Evolutionary conservation across 2,113 vertebrate species (phyloP).

Genomic region (Antennarius striatus): DNA sequence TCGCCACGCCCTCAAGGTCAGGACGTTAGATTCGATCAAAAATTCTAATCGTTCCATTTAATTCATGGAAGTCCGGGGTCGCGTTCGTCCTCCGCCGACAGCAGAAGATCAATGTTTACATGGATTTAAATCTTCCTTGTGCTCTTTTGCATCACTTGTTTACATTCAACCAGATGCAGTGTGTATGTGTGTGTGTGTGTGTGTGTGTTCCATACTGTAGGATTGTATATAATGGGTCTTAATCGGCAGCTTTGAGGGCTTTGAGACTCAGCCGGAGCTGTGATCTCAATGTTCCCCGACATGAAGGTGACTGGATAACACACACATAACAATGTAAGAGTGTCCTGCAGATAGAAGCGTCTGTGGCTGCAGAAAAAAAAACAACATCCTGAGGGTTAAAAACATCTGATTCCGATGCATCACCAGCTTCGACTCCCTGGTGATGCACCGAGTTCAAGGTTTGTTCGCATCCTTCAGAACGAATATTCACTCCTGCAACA

Average conservation of each 20-base stretch:
- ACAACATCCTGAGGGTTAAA: background rate
- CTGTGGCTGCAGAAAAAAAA: constrained; percentile 2
- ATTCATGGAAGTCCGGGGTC: constrained; percentile 46
- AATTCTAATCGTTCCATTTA: constrained; percentile 59
- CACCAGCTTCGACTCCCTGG: background rate
- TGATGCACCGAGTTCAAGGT: background rate
- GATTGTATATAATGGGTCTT: constrained; percentile 53
- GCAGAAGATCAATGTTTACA: no score
- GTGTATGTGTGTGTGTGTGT: no score
- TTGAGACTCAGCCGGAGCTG: constrained; percentile 51
- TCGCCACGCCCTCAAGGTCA: constrained; percentile 35
- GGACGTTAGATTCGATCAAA: constrained; percentile 56
- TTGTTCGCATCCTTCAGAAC: constrained; percentile 7
- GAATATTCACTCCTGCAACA: constrained; percentile 22
- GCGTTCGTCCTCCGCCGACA: background rate
- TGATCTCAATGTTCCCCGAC: constrained; percentile 66
- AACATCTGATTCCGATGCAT: background rate
- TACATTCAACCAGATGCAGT: no score
- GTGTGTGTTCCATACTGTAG: background rate
- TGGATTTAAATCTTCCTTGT: no score
- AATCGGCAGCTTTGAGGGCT: constrained; percentile 60
- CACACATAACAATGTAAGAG: constrained; percentile 44
- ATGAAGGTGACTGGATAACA: constrained; percentile 55
- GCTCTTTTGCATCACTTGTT: no score
- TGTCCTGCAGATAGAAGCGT: constrained; percentile 38